Base-by-base conservation (phyloP, 2,888 invertebrate genomes). In the Spodoptera exigua region DNA sequence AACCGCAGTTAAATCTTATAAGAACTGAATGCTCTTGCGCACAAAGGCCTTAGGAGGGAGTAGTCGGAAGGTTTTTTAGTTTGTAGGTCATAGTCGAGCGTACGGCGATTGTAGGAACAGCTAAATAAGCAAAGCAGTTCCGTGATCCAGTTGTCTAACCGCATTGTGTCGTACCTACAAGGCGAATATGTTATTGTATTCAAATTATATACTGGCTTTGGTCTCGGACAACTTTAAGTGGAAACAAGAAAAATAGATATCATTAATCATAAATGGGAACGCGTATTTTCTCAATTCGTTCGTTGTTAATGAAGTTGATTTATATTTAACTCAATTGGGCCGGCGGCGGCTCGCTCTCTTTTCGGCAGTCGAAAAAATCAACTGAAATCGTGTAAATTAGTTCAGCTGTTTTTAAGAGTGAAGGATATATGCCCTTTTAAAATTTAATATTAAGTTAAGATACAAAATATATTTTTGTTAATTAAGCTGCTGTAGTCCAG, bases 11-110 rank as follows among this genome's bases (percentile, higher is more conserved):
- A 64, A 67, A 72, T 76, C 77, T 71, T 78, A 74, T 78, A 79
- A 78, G 75, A 77, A 70, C 66, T 67, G 62, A 78, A 77, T 81
- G 77, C 82, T 79, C 84, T 73, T 61, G 73, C 74, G 74, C 78
- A 82, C 81, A 79, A 82, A 80, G 75, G 77, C 82, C 59, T 64
- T 52, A 66, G 37, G 36, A 46, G 61, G 49, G 16, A 39, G 16
- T 69, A 44, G 35, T 80, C 81, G 82, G 61, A 81, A 72, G 82
- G 83, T 87, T 89, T 90, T 89, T 92, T 90, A 77, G 83, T 88
- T 91, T 90, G 86, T 93, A 88, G 93, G 93, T 91, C 90, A 87
- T 72, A 74, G 74, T 71, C 70, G 76, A 74, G 60, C 74, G 52
- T 58, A 61, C 74, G 74, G 72, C 73, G 75, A 75, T 72, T 70